These are phyloP conservation scores for Holothuria glaberrima DNA, from an alignment of 35 echinoderm and acorn worm species.

Conservation along the genomic window DNA sequence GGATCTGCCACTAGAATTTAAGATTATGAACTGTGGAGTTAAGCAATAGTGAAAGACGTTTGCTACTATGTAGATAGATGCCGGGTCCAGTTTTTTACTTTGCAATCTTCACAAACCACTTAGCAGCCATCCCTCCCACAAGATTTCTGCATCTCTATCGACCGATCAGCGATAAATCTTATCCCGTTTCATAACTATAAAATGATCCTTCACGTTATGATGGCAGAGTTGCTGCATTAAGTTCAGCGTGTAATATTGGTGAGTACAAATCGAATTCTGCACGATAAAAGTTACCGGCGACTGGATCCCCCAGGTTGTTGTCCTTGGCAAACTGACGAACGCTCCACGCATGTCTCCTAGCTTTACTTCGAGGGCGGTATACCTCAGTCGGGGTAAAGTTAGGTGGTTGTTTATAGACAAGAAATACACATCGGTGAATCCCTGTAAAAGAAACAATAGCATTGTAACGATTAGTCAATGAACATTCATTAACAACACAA, in stretches of 20 bases:
- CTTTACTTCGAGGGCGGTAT: slow-evolving; percentile 51
- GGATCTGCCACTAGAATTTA: too few species aligned
- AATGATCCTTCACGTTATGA: not conserved
- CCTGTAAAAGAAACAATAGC: slow-evolving; percentile 60
- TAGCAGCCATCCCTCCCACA: too few species aligned
- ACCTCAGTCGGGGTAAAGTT: slow-evolving; percentile 61
- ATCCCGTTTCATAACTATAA: too few species aligned
- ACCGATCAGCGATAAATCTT: too few species aligned
- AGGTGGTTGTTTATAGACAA: slow-evolving; percentile 93
- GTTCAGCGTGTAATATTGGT: slow-evolving; percentile 45
- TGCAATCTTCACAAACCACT: too few species aligned
- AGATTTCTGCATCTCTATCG: too few species aligned
- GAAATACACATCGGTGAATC: slow-evolving; percentile 85
- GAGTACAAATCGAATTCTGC: slow-evolving; percentile 93
- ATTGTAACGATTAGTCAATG: too few species aligned
- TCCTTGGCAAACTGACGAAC: slow-evolving; percentile 66
- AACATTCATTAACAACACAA: too few species aligned
- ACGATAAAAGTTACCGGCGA: slow-evolving; percentile 84
- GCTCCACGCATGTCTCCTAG: slow-evolving; percentile 60
- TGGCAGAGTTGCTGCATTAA: slow-evolving; percentile 22
- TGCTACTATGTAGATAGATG: too few species aligned
- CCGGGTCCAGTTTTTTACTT: too few species aligned
- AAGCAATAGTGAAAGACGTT: too few species aligned
- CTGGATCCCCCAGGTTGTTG: slow-evolving; percentile 83
- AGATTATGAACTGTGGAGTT: too few species aligned